These are phyloP conservation scores for Nyctibius bracteatus DNA, from an alignment of 2,113 vertebrate species.

Conservation along the genomic window DNA sequence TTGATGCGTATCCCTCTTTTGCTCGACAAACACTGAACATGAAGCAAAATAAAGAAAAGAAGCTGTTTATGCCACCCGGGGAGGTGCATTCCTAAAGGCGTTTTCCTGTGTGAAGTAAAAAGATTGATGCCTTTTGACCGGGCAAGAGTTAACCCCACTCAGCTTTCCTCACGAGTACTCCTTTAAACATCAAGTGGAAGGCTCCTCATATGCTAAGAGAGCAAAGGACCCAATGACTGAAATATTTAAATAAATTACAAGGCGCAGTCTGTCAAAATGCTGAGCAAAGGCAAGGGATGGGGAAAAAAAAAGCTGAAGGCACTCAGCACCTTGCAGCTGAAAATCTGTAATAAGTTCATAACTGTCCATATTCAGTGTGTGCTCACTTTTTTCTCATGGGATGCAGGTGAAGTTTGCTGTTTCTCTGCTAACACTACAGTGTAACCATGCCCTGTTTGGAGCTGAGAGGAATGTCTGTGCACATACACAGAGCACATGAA, in stretches of 20 bases:
- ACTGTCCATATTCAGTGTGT: fast-evolving
- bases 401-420: background rate
- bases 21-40: background rate
- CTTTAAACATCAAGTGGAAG: background rate
- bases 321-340: background rate
- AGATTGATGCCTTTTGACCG: background rate
- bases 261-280: background rate
- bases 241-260: background rate
- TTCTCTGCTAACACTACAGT: background rate
- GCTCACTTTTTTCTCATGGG: background rate
- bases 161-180: background rate
- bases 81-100: background rate
- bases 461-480: background rate
- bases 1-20: background rate
- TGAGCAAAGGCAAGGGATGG: background rate
- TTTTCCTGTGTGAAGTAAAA: background rate
- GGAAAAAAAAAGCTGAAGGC: background rate
- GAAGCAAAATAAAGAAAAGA: background rate
- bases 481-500: background rate
- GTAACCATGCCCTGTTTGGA: background rate
- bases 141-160: background rate
- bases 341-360: background rate
- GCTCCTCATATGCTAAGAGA: background rate
- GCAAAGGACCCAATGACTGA: background rate
- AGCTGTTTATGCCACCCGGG: background rate